Evolutionary conservation across 1,140 invertebrate species (phyloP).

Genomic region (Saccostrea glomerata): DNA sequence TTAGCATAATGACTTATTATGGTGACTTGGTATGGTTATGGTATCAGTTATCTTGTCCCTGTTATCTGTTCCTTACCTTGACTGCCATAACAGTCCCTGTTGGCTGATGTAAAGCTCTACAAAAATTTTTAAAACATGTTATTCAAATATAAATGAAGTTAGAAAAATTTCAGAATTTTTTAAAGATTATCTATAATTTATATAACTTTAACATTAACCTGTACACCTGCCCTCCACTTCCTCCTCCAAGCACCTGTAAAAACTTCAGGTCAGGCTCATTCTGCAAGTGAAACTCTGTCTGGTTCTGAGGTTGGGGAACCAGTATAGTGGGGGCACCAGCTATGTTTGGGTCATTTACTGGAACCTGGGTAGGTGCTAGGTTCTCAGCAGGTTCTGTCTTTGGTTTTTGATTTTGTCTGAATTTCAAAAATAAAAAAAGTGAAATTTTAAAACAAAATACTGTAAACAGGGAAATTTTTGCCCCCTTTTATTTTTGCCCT

Average conservation of each 20-base stretch:
- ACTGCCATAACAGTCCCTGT: constrained; percentile 93
- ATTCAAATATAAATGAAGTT: too few species aligned
- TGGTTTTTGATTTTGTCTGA: not conserved
- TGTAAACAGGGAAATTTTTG: too few species aligned
- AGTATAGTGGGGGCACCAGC: constrained; percentile 28
- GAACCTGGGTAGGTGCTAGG: not conserved
- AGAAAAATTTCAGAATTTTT: too few species aligned
- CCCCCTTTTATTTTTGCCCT: too few species aligned
- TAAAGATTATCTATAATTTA: too few species aligned
- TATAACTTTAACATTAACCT: constrained; percentile 56
- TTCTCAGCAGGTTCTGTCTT: not conserved
- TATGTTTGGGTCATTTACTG: not conserved
- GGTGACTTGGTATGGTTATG: too few species aligned
- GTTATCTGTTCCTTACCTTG: constrained; percentile 84
- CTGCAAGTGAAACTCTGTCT: not conserved
- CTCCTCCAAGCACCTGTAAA: constrained; percentile 72
- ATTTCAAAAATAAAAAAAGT: not conserved
- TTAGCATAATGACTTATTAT: too few species aligned
- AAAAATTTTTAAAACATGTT: constrained; percentile 39
- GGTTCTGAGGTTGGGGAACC: not conserved
- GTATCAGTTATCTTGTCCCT: too few species aligned
- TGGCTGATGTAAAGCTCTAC: constrained; percentile 85
- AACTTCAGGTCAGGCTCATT: constrained; percentile 69
- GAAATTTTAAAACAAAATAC: not conserved
- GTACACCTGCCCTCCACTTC: constrained; percentile 77